Base-by-base conservation (phyloP, 2,113 vertebrate species). In the Sprattus sprattus region DNA sequence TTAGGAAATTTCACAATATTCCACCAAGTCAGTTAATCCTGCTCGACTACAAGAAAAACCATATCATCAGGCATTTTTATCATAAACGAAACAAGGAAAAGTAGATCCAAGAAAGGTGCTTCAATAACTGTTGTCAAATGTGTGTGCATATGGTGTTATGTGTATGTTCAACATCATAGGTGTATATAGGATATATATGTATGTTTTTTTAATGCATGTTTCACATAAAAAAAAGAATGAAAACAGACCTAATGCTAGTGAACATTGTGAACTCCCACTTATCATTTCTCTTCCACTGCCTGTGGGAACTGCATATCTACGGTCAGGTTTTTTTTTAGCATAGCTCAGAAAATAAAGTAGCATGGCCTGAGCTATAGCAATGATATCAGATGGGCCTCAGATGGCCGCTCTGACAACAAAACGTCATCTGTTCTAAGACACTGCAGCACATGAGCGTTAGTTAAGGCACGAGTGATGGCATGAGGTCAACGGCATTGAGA, bases 221-320 rank as follows among this genome's bases (percentile, higher is more conserved):
- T 86, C 75, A 90, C 71, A 88, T 82, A 91, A 91, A 90, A 82
- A 89, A 85, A 84, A 81, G 47, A 84, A 47, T 87, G 85, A 85
- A 75, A 88, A 86, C 87, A 86, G 93, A 93, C 92, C 90, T 90
- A 85, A 92, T 91, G 89, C 91, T 92, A 92, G 92, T 89, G 85
- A 94, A 92, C 93, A 95, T 92, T 93, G 94, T 95, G 93, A 94
- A 92, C 88, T 91, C 90, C 87, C 45, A 90, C 87, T 88, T 85
- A 85, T 85, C 91, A 45, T 22, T 85, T 85, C 80, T 75, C 22
- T 28, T 83, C 85, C 80, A 86, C 81, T 83, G 82, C 84, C 83
- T 83, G 90, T 82, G 88, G 87, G 89, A 83, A 85, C 87, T 64
- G 47, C 75, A 87, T 8, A 84, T 84, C 60, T 87, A 83, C 81